Conservation (phyloP, 64 coral and sea anemone genomes). For the Astreopora myriophthalma region DNA sequence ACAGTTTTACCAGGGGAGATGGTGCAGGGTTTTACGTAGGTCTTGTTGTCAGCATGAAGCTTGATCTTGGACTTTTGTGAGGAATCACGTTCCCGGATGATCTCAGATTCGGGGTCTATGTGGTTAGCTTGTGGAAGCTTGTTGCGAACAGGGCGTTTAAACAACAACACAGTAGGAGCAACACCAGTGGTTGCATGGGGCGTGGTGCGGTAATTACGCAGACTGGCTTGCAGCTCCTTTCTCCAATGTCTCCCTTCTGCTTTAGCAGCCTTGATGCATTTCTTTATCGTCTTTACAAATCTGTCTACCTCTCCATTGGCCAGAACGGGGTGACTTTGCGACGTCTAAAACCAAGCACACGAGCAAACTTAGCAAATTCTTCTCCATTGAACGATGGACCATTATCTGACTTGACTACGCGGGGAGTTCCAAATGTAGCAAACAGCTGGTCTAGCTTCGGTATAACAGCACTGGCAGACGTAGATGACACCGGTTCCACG, state of each 20-base stretch:
- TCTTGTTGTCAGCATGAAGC: constrained; percentile 18
- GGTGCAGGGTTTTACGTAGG: constrained; percentile 28
- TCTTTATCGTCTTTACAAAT: constrained; percentile 65
- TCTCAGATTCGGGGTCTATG: constrained; percentile 18
- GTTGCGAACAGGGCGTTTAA: constrained; percentile 28
- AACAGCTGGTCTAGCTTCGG: too few species aligned
- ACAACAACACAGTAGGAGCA: constrained; percentile 22
- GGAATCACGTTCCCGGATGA: constrained; percentile 43
- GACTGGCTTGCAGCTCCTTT: constrained; percentile 8
- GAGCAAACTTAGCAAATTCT: constrained; percentile 28
- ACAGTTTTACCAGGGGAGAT: constrained; percentile 35
- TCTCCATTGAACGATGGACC: constrained; percentile 34
- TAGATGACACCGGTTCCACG: constrained; percentile 18
- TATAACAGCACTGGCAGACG: not conserved
- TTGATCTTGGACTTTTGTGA: constrained; percentile 37
- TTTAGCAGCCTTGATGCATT: constrained; percentile 36
- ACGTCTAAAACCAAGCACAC: constrained; percentile 42
- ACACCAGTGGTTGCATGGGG: constrained; percentile 35
- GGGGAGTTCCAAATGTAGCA: too few species aligned
- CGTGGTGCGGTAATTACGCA: constrained; percentile 19
- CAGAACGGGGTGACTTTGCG: constrained; percentile 39
- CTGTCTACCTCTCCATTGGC: constrained; percentile 68
- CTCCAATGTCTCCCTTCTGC: constrained; percentile 57
- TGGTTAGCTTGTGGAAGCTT: constrained; percentile 54
- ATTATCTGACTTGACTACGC: constrained; percentile 11